A percentile compares a stretch with the other conserved stretches of the same genome.
Conservation (phyloP, 2,797 vertebrate genomes). For the Coccyzus lansbergi region DNA sequence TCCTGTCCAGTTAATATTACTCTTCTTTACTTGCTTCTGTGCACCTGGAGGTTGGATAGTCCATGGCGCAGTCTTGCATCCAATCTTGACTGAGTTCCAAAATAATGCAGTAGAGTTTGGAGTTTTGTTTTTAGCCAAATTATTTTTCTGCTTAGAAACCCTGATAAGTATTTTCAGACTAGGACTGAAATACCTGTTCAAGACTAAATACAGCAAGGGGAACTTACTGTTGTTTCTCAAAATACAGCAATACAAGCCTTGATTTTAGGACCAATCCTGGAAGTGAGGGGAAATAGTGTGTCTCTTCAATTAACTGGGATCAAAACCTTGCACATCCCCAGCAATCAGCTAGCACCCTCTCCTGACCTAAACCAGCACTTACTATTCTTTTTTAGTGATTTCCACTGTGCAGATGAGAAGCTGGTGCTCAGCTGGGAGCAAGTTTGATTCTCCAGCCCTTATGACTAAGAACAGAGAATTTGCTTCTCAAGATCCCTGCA, state of each 20-base stretch:
- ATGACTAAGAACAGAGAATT: neutral
- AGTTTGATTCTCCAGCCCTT: neutral
- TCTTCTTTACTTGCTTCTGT: neutral
- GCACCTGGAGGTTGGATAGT: neutral
- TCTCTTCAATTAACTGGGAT: neutral
- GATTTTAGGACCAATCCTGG: neutral
- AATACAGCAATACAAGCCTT: neutral
- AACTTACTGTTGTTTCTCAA: neutral
- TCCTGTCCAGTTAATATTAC: neutral
- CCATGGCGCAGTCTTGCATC: neutral
- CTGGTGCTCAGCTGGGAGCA: neutral
- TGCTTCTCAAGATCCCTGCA: neutral
- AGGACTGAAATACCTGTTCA: neutral
- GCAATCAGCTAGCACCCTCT: neutral
- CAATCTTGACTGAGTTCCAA: neutral
- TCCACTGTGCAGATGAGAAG: neutral
- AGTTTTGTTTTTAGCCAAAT: neutral
- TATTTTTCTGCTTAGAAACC: neutral
- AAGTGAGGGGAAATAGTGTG: fast-evolving
- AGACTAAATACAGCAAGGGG: neutral
- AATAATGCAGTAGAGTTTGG: neutral
- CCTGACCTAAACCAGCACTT: neutral
- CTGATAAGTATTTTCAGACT: neutral
- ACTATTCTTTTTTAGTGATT: neutral
- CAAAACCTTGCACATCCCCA: neutral